phyloP scores from a whole-genome alignment of 92 coral and sea anemone species.

The Anthopleura xanthogrammica region DNA sequence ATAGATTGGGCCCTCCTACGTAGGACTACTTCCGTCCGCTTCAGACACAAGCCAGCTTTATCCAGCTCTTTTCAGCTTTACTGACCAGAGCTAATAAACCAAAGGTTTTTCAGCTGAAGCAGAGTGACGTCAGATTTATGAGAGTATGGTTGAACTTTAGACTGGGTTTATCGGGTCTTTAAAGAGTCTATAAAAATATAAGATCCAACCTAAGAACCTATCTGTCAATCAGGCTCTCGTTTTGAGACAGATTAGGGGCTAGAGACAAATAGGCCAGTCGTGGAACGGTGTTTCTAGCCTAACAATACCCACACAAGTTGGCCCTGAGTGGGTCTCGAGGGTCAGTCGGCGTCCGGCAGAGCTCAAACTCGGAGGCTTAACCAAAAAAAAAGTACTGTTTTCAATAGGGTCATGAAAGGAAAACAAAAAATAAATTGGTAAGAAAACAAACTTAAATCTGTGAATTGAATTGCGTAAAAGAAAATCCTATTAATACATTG shows the following conservation, averaged over 20 bases:
- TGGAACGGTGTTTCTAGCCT: background rate
- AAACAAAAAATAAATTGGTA: too few species aligned
- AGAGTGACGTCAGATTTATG: background rate
- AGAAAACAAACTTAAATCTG: too few species aligned
- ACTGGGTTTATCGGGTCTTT: background rate
- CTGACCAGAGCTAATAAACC: background rate
- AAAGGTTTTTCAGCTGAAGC: background rate
- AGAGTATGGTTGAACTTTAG: background rate
- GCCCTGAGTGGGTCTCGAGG: background rate
- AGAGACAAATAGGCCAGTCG: background rate
- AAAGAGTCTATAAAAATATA: background rate
- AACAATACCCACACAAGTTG: background rate
- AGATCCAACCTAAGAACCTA: background rate
- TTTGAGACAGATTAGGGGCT: background rate
- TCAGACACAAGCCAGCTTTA: background rate
- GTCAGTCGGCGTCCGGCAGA: background rate
- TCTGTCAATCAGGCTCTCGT: background rate
- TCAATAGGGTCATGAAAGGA: too few species aligned
- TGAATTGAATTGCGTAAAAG: too few species aligned
- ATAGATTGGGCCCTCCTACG: background rate
- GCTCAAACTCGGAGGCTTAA: background rate
- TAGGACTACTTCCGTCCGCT: background rate
- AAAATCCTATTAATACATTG: too few species aligned
- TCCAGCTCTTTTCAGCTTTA: background rate
- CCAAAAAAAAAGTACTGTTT: background rate